Conservation (phyloP, 2,888 invertebrate genomes). For the Leucophenga maculata region DNA sequence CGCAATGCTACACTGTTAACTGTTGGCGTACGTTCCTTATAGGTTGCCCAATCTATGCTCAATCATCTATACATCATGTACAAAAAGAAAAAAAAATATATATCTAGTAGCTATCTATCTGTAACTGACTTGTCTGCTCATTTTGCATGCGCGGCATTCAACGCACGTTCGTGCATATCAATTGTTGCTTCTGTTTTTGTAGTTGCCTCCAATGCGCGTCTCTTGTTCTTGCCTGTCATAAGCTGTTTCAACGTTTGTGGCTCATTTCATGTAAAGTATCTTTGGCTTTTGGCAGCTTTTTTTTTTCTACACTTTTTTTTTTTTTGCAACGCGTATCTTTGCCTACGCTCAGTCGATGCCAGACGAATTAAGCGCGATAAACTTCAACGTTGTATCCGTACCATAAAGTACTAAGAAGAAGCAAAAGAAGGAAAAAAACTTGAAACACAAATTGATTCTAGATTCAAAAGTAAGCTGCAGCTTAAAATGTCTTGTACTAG, state of each 20-base stretch:
- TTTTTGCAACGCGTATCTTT: not conserved
- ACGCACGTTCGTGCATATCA: conserved; percentile 63
- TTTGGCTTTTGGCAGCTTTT: conserved; percentile 5
- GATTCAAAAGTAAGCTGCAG: no score
- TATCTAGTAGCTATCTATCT: conserved; percentile 11
- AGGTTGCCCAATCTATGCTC: no score
- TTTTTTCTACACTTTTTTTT: conserved; percentile 4
- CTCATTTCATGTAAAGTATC: conserved; percentile 20
- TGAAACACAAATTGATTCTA: no score
- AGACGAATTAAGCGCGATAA: conserved; percentile 22
- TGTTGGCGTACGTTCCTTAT: not conserved
- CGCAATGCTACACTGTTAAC: not conserved
- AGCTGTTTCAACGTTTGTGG: not conserved
- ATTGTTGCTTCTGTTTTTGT: conserved; percentile 54
- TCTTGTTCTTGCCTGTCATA: not conserved
- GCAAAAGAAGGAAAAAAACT: no score
- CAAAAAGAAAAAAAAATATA: no score
- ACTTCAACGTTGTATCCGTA: conserved; percentile 2
- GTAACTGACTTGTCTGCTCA: conserved; percentile 27
- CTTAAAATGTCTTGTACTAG: not conserved
- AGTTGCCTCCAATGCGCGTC: conserved; percentile 40
- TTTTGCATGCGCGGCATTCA: conserved; percentile 42
- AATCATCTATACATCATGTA: not conserved
- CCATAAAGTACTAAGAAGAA: no score
- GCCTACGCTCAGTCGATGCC: not conserved